Evolutionary conservation across 2,113 vertebrate species (phyloP), one percentile per base, ranked within the genome.

Genomic region (Ornithorhynchus anatinus): DNA sequence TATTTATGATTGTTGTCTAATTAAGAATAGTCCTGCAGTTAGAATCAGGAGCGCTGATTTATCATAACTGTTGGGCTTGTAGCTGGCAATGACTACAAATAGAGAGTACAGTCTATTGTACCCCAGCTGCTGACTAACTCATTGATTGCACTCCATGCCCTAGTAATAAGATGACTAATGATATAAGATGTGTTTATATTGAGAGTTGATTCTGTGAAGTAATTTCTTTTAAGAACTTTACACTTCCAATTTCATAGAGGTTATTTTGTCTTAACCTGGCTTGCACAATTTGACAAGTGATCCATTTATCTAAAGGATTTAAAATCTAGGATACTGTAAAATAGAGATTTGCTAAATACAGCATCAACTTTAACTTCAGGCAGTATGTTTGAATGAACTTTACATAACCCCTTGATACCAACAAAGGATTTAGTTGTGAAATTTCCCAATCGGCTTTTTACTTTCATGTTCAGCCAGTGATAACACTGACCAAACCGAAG

Each of bases 381-480:
- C 86, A 89, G 72, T 88, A 68, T 88, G 85, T 93, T 92, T 75
- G 38, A 72, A 42, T 95, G 94, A 96, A 96, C 96, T 97, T 95
- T 91, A 74, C 42, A 67, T 95, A 93, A 96, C 95, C 95, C 88
- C 85, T 66, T 84, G 89, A 83, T 96, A 93, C 92, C 94, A 96
- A 88, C 91, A 91, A 87, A 90, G 85, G 92, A 92, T 93, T 96
- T 93, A 96, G 86, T 91, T 93, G 82, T 91, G 91, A 88, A 93
- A 85, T 94, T 96, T 94, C 82, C 89, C 87, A 59, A 80, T 81
- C n/a, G 22, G 67, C 73, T 89, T 86, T 72, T 60, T 89, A 84
- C 94, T 97, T 98, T 97, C 89, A 96, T 96, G 92, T 90, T 42
- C 31, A 79, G 93, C 94, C 95, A 96, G 92, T 4, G 90, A 96